Base-by-base conservation (phyloP, 2,113 vertebrate species). In the Ictalurus punctatus region DNA sequence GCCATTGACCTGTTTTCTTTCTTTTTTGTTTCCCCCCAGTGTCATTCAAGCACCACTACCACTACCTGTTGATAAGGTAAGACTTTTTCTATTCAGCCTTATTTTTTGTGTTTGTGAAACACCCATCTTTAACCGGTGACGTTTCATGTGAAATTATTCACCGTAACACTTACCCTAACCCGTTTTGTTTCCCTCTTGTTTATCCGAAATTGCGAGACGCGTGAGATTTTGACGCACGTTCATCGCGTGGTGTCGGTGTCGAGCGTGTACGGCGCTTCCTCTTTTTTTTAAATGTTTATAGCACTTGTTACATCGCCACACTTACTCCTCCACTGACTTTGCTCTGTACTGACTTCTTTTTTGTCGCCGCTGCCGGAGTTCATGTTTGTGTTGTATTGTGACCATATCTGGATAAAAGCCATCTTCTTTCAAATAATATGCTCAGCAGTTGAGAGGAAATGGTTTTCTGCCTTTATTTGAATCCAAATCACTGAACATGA, bases 61-160 rank as follows among this genome's bases (percentile, higher is more conserved):
- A 92, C 97, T 97, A 96, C 98, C 98, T 94, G 96, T 99, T 96
- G 98, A 99, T 95, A 99, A 99, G 98, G 98, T 99, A 97, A 97
- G 95, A 90, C 27, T 83, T 48, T 23, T 30, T 61, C 21, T 86
- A 34, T 59, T 63, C 65, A 14, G 7, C 44, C 44, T 78, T 0
- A 76, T n/a, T 12, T 37, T 58, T 58, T 19, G 16, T 58, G 3
- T 12, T 23, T 37, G 65, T 34, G 21, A 44, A 79, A 40, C 6
- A 73, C 4, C 4, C 4, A 10, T 44, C 19, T 44, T 76, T 44
- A 44, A 10, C 73, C 37, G 30, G 69, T 3, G 19, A 21, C 34
- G 17, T 73, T 37, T 37, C 7, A 44, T 23, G 4, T 27, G 10
- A 74, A 40, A 74, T 21, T 6, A 34, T 16, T 25, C 61, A 52